Conservation (phyloP, 2,888 invertebrate genomes). For the Nemoura dubitans region DNA sequence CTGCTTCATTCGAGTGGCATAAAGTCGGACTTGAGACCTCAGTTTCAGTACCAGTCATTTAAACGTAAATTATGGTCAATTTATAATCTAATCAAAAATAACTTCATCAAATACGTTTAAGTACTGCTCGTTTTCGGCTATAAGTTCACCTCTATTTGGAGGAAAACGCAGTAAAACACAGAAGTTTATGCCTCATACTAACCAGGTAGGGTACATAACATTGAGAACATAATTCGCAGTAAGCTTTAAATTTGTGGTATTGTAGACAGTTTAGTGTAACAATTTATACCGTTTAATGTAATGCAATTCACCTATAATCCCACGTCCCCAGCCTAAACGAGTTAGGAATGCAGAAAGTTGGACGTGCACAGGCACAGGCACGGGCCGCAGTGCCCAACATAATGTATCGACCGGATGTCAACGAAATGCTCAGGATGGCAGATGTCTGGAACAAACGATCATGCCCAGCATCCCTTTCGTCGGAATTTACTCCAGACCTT, state of each 20-base stretch:
- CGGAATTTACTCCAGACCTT: conserved; percentile 19
- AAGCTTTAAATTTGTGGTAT: background rate
- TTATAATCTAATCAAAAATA: background rate
- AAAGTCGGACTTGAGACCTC: background rate
- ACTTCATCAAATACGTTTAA: background rate
- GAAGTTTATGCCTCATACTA: background rate
- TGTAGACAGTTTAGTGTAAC: background rate
- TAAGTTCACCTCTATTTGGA: background rate
- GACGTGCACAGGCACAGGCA: background rate
- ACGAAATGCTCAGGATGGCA: conserved; percentile 7
- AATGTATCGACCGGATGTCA: background rate
- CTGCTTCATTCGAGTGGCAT: background rate
- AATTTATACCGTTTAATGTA: background rate
- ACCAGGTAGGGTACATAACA: background rate
- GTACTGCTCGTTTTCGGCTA: background rate
- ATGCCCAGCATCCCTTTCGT: conserved; percentile 5
- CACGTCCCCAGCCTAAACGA: background rate
- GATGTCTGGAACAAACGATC: conserved; percentile 12
- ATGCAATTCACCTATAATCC: background rate
- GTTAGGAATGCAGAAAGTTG: background rate
- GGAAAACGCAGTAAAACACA: background rate
- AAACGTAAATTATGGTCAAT: background rate
- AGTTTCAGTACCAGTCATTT: background rate
- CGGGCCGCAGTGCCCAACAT: background rate
- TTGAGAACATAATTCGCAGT: background rate